Base-by-base conservation (phyloP, 2,888 invertebrate species). In the Drosophila melanosoma region DNA sequence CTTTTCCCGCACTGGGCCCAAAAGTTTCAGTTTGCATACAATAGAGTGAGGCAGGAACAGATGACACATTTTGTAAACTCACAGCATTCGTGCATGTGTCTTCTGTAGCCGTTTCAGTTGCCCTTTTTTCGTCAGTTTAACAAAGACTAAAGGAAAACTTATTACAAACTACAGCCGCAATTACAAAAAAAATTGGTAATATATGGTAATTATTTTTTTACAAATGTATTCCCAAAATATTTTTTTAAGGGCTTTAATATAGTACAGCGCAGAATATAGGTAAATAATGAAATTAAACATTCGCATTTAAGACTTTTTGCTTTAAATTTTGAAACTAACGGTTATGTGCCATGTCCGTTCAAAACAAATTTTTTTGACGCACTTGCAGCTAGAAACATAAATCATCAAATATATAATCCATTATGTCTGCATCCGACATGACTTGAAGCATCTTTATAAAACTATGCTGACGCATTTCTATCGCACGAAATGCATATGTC, bases 1-100 rank as follows among this genome's bases (percentile, higher is more conserved):
- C 26, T 49, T 15, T 26, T n/a, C 32, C 32, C 29, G 3, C 26
- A 12, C 49, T 20, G 15, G 15, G 7, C 15, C 12, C 17, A 48
- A 48, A n/a, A 26, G 26, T 10, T 26, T 26, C 17, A 17, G 15
- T 49, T 23, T 17, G 17, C 51, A 51, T 29, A 29, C 10, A 52
- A 52, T 32, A n/a, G 51, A 52, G n/a, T 12, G 32, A 52, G 51
- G 32, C 29, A 32, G 12, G 11, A 52, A 52, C 51, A 52, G n/a
- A 29, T 17, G 51, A 51, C n/a, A 1, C 4, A 12, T 26, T 17
- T 26, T 29, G 17, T 29, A 17, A 29, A 11, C 49, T 29, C 49
- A 26, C 29, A 49, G 49, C 49, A 49, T 10, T 15, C 17, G 15
- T 17, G 49, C 26, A 26, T 17, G 26, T 49, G 10, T 11, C 49